A percentile compares a stretch with the other conserved stretches of the same genome.
Conservation (phyloP, 2,113 vertebrate genomes). For the Lontra canadensis region DNA sequence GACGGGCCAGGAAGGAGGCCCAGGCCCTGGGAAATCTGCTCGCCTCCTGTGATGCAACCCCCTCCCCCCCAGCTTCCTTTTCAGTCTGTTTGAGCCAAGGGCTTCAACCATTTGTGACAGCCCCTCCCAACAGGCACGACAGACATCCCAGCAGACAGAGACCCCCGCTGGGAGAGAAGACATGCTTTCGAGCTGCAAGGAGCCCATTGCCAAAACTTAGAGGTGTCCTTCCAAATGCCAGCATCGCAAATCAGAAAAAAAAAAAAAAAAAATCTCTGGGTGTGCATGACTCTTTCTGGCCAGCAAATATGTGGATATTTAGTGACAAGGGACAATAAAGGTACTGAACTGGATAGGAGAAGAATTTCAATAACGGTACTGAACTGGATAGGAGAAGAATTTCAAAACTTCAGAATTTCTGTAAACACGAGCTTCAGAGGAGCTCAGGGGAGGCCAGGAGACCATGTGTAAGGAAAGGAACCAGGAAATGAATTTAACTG, state of each 20-base stretch:
- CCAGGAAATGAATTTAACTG: not conserved
- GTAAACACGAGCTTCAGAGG: not conserved
- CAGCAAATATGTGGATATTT: not conserved
- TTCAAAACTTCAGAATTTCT: not conserved
- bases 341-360: not conserved
- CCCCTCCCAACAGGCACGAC: not conserved
- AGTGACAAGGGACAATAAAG: not conserved
- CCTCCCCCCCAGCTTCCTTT: not conserved
- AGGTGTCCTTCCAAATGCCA: not conserved
- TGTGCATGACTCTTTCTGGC: not conserved
- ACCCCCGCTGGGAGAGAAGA: not conserved
- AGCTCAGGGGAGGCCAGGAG: not conserved
- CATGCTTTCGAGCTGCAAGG: not conserved
- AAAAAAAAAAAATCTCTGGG: not conserved
- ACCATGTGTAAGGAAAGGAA: not conserved
- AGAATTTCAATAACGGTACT: not conserved
- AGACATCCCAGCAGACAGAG: not conserved
- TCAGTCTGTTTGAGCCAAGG: not conserved
- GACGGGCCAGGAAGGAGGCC: conserved; percentile 54
- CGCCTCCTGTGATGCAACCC: not conserved
- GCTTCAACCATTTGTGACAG: not conserved
- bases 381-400: not conserved
- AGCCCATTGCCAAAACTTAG: not conserved
- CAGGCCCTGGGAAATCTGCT: conserved; percentile 60
- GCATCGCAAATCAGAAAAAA: not conserved